A percentile compares a stretch with the other conserved stretches of the same genome.
phyloP scores from a whole-genome alignment of 37 sponge, comb jelly and placozoan genomes.

The Aphrocallistes beatrix region DNA sequence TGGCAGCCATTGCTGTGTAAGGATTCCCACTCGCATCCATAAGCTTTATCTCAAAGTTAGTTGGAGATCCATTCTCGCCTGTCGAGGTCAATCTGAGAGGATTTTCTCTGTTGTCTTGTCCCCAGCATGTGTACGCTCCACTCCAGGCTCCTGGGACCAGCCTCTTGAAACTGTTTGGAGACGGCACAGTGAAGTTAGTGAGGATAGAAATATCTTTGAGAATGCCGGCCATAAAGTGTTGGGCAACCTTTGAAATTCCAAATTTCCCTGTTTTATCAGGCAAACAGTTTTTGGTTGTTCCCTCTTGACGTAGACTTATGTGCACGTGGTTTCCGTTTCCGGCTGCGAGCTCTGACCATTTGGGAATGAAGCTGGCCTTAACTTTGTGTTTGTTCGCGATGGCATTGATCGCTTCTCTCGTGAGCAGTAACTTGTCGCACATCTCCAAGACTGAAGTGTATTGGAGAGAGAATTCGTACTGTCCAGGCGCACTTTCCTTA shows the following conservation, averaged over 20 bases:
- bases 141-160: constrained; percentile 27
- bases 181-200: constrained; percentile 30
- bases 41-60: constrained; percentile 35
- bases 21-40: constrained; percentile 30
- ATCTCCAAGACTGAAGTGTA: constrained; percentile 24
- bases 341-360: constrained; percentile 22
- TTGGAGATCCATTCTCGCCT: not conserved
- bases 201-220: constrained; percentile 31
- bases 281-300: constrained; percentile 11
- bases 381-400: constrained; percentile 26
- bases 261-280: not conserved
- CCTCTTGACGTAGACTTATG: constrained; percentile 23
- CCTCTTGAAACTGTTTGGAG: constrained; percentile 28
- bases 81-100: constrained; percentile 23
- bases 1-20: constrained; percentile 29
- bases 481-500: constrained; percentile 25
- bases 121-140: constrained; percentile 29
- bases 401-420: constrained; percentile 23
- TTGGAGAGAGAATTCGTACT: constrained; percentile 27
- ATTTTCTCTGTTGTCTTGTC: constrained; percentile 28
- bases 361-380: constrained; percentile 29
- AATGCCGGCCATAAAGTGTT: constrained; percentile 31
- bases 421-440: constrained; percentile 24
- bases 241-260: constrained; percentile 19
- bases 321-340: constrained; percentile 38